Percentiles rank a stretch among this genome's conserved stretches.
These are phyloP conservation scores for Apis laboriosa DNA, from an alignment of 1,140 invertebrate genomes.

Conservation along the genomic window DNA sequence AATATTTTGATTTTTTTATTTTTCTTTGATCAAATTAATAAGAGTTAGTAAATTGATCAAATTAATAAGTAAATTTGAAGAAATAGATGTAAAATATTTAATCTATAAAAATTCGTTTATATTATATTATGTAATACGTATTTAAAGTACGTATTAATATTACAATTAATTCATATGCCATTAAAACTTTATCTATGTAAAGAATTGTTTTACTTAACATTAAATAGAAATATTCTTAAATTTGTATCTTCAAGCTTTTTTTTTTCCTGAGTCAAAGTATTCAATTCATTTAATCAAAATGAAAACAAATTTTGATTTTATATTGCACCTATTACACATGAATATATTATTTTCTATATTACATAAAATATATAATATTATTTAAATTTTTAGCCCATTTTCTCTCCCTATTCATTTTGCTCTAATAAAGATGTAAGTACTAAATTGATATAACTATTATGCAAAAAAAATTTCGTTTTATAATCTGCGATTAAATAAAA, in stretches of 20 bases:
- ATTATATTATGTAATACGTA: slow-evolving; percentile 7
- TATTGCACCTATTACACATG: slow-evolving; percentile 37
- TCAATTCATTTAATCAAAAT: slow-evolving; percentile 7
- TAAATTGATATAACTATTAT: slow-evolving; percentile 15
- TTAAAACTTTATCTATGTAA: slow-evolving; percentile 9
- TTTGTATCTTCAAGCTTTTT: neutral
- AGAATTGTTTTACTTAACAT: slow-evolving; percentile 6
- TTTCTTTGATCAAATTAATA: neutral
- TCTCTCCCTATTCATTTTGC: slow-evolving; percentile 11
- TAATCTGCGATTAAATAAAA: slow-evolving; percentile 13
- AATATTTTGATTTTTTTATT: slow-evolving; percentile 23
- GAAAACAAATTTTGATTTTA: slow-evolving; percentile 35
- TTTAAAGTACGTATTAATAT: slow-evolving; percentile 9
- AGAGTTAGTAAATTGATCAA: neutral
- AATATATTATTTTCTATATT: slow-evolving; percentile 10
- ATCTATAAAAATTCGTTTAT: neutral
- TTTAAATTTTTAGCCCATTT: slow-evolving; percentile 11
- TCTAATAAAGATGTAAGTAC: slow-evolving; percentile 35
- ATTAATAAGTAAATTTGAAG: neutral
- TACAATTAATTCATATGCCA: slow-evolving; percentile 6
- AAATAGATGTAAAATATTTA: slow-evolving; percentile 1
- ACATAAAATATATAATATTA: slow-evolving; percentile 23
- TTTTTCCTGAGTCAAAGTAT: slow-evolving; percentile 2
- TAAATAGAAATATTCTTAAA: slow-evolving; percentile 21
- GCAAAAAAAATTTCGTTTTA: neutral